Evolutionary conservation across 2,113 vertebrate species (phyloP).

Genomic region (Albula goreensis): DNA sequence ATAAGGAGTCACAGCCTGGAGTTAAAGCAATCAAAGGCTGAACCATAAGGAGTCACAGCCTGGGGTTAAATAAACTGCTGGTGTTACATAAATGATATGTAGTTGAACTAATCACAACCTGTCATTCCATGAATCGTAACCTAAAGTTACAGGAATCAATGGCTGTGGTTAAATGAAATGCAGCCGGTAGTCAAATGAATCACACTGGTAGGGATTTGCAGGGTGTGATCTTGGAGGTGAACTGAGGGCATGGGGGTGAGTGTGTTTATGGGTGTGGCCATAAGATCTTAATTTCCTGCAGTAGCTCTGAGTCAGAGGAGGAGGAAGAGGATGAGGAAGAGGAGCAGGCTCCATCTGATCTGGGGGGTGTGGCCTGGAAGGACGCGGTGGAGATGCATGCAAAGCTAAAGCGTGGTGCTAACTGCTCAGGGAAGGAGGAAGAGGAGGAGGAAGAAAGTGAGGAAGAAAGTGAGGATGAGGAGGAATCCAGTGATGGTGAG

Average conservation of each 20-base stretch:
- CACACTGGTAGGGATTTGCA: no score
- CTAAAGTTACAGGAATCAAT: no score
- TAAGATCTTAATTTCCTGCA: slow-evolving; percentile 32
- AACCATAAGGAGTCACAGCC: no score
- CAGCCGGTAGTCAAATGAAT: no score
- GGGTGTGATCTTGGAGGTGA: no score
- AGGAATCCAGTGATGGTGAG: slow-evolving; percentile 81
- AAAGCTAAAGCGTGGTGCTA: slow-evolving; percentile 63
- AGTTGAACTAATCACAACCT: no score
- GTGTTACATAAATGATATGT: neutral
- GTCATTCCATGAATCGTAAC: no score
- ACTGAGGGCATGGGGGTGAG: no score
- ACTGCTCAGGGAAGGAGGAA: slow-evolving; percentile 34
- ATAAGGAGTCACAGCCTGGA: no score
- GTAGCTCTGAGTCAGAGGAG: slow-evolving; percentile 88
- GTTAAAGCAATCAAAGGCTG: no score
- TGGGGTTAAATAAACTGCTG: neutral
- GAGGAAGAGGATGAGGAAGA: slow-evolving; percentile 70
- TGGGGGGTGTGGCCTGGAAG: slow-evolving; percentile 74
- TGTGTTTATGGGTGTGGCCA: no score
- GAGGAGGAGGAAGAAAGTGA: slow-evolving; percentile 38
- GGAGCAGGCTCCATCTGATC: slow-evolving; percentile 60
- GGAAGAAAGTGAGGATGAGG: slow-evolving; percentile 46
- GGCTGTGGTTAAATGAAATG: no score
- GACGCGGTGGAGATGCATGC: slow-evolving; percentile 74